These are phyloP conservation scores for Platichthys flesus DNA, from an alignment of 2,113 vertebrate species.

Conservation along the genomic window DNA sequence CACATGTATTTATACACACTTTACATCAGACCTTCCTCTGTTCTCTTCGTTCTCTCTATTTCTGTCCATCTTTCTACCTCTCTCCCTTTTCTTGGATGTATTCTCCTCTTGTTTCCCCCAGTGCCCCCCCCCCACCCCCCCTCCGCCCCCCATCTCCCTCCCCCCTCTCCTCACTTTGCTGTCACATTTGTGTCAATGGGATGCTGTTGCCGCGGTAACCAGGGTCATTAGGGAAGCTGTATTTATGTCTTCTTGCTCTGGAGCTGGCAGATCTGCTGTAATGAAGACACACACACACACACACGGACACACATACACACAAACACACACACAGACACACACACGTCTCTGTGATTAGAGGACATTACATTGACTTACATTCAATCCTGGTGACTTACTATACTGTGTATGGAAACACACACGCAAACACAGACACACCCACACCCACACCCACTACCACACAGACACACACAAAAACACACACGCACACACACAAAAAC, in stretches of 20 bases:
- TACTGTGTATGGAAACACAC: too few species aligned
- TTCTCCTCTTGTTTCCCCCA: background rate
- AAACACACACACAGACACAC: background rate
- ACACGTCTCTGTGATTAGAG: too few species aligned
- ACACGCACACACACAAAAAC: too few species aligned
- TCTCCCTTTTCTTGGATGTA: too few species aligned
- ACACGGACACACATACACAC: background rate
- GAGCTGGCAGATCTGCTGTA: slow-evolving; percentile 45
- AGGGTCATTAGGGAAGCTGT: slow-evolving; percentile 57
- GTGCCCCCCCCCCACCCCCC: too few species aligned
- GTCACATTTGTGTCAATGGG: slow-evolving; percentile 65
- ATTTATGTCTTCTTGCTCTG: slow-evolving; percentile 53
- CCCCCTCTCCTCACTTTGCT: slow-evolving; percentile 37
- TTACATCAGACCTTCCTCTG: background rate
- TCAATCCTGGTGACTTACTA: too few species aligned
- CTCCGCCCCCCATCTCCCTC: background rate
- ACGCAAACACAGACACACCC: too few species aligned
- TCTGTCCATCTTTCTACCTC: background rate
- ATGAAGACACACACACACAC: slow-evolving; percentile 21
- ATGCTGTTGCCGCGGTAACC: slow-evolving; percentile 64
- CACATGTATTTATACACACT: too few species aligned
- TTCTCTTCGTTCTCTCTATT: background rate
- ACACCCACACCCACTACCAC: too few species aligned
- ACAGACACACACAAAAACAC: too few species aligned
- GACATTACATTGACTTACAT: too few species aligned